Base-by-base conservation (phyloP, 2,113 vertebrate species). In the Procavia capensis region DNA sequence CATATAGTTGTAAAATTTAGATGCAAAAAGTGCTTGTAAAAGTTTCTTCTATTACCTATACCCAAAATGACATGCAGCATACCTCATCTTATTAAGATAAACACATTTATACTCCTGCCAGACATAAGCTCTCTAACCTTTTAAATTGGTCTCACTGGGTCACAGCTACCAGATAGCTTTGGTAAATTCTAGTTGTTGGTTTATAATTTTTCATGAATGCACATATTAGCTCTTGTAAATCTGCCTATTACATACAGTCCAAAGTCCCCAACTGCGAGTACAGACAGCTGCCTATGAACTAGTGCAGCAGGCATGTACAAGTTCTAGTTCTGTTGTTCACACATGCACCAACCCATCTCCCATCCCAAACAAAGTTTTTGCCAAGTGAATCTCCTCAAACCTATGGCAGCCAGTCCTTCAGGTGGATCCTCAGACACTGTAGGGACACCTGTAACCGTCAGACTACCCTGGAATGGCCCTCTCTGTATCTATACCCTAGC, bases 121-220 rank as follows among this genome's bases (percentile, higher is more conserved):
- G 85, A 66, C 59, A 25, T 80, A 85, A 75, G 39, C 66, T 47
- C 13, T 24, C 31, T 81, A 90, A 25, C 27, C 80, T 93, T 75
- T 81, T 47, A 91, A 80, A 81, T 75, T 31, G 66, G n/a, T 63
- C 59, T 86, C 24, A 45, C 43, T 72, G 45, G 4, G 68, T 78
- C 72, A 88, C 83, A 57, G 27, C 64, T 25, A 83, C 25, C 63
- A 95, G 76, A 36, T 76, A 87, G 20, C 86, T 93, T 36, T 0
- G 0, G 59, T 41, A 90, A 74, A 85, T 47, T 34, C 3, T 70
- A 83, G 92, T 14, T 85, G 31, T 91, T 41, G 29, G 1, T n/a
- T n/a, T 66, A 79, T 17, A 2, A 76, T 41, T 93, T 88, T 91
- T 79, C 78, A 85, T 85, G 57, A 93, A 50, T 50, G n/a, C 54